These are phyloP conservation scores for Pontoporia blainvillei DNA, from an alignment of 2,113 vertebrate species.

Conservation along the genomic window DNA sequence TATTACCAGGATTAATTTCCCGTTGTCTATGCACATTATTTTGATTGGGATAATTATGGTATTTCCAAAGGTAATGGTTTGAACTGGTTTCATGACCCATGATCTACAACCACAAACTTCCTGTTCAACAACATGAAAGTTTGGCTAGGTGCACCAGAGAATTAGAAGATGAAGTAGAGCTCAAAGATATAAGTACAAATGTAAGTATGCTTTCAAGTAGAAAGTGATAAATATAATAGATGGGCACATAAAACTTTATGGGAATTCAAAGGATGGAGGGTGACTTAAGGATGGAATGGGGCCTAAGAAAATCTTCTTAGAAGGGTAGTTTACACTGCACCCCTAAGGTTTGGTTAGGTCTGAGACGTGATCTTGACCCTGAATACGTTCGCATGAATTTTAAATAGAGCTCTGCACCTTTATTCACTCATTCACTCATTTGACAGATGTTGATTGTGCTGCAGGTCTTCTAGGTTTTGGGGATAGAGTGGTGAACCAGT, in stretches of 20 bases:
- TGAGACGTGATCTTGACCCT: neutral
- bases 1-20: constrained; percentile 30
- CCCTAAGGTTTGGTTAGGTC: neutral
- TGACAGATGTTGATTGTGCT: neutral
- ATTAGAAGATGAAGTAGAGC: neutral
- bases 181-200: neutral
- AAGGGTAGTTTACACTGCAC: neutral
- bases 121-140: neutral
- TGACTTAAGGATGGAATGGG: neutral
- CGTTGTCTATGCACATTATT: constrained; percentile 27
- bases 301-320: neutral
- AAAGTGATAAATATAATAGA: neutral
- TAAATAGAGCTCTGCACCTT: neutral
- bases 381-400: neutral
- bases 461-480: neutral
- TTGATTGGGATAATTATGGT: constrained; percentile 1
- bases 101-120: neutral
- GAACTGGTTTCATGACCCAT: neutral
- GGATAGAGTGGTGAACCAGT: neutral
- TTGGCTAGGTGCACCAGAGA: neutral
- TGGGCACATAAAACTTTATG: neutral
- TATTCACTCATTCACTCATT: neutral
- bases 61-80: constrained; percentile 20
- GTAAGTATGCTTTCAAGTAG: neutral
- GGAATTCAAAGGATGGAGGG: neutral